Percentiles rank a stretch among this genome's conserved stretches.
Evolutionary conservation across 1,140 invertebrate species (phyloP).

Genomic region (Leptinotarsa undecemlineata): DNA sequence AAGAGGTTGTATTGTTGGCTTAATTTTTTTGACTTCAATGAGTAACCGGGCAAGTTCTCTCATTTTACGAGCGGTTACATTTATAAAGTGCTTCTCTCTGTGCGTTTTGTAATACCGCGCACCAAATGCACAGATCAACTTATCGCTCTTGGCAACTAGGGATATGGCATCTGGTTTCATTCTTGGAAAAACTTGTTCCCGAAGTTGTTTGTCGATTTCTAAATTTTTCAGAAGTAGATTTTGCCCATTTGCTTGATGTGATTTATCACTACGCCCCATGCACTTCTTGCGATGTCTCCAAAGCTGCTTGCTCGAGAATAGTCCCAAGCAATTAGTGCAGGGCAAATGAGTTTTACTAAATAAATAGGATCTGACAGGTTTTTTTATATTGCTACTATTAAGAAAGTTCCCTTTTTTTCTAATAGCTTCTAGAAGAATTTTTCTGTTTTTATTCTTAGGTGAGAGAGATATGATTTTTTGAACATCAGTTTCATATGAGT

Average conservation of each 20-base stretch:
- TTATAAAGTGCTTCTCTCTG: constrained; percentile 34
- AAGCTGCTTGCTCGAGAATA: constrained; percentile 35
- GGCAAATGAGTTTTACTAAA: background rate
- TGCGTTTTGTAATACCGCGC: constrained; percentile 30
- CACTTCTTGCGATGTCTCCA: constrained; percentile 38
- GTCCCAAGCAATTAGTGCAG: background rate
- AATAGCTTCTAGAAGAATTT: background rate
- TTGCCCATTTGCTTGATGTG: constrained; percentile 20
- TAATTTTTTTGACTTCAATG: constrained; percentile 32
- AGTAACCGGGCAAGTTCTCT: constrained; percentile 32
- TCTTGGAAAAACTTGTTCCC: constrained; percentile 29
- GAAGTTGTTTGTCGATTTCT: constrained; percentile 20
- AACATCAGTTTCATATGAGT: constrained; percentile 23
- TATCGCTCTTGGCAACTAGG: constrained; percentile 30
- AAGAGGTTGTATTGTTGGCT: constrained; percentile 22
- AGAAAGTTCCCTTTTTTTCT: constrained; percentile 29
- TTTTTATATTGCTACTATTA: background rate
- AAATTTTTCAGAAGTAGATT: constrained; percentile 19
- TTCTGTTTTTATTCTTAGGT: constrained; percentile 17
- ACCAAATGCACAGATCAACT: constrained; percentile 33
- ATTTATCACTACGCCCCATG: constrained; percentile 18
- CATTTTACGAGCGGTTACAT: constrained; percentile 32
- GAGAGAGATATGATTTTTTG: constrained; percentile 24
- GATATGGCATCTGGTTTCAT: constrained; percentile 32
- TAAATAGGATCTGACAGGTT: constrained; percentile 6